These are phyloP conservation scores for Tigriopus japonicus DNA, from an alignment of 1,140 invertebrate species.

Conservation along the genomic window DNA sequence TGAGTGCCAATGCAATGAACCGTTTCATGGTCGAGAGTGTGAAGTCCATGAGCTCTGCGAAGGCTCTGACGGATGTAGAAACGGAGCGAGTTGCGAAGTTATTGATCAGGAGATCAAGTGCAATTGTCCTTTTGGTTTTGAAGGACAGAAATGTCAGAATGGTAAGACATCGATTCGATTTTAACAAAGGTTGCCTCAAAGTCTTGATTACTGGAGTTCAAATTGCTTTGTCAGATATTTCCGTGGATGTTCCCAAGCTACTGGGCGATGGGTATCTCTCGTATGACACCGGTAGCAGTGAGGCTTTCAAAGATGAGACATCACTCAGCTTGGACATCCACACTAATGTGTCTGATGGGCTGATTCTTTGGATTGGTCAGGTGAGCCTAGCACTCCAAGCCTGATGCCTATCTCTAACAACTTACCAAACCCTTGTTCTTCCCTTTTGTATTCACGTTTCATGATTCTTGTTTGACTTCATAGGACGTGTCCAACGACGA, in stretches of 20 bases:
- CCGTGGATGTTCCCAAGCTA: too few relatives aligned
- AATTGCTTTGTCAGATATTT: too few relatives aligned
- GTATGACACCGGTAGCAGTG: too few relatives aligned
- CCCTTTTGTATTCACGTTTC: not conserved
- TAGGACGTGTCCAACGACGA: slow-evolving; percentile 16
- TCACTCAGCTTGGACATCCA: too few relatives aligned
- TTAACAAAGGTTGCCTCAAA: too few relatives aligned
- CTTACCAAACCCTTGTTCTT: not conserved
- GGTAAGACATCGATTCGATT: not conserved
- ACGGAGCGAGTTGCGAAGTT: not conserved
- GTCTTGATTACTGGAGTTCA: too few relatives aligned
- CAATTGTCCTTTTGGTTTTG: slow-evolving; percentile 5
- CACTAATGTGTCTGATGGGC: not conserved
- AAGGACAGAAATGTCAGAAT: slow-evolving; percentile 9
- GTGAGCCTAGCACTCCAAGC: not conserved
- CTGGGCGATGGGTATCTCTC: too few relatives aligned
- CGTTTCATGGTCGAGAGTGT: slow-evolving; percentile 3
- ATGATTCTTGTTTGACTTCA: not conserved
- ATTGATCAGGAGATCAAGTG: not conserved
- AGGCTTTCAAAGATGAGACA: too few relatives aligned
- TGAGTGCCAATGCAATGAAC: not conserved
- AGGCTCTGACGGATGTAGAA: not conserved
- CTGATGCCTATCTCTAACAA: not conserved
- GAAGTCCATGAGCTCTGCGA: slow-evolving; percentile 4
- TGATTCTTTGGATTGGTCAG: slow-evolving; percentile 8